A percentile compares a stretch with the other conserved stretches of the same genome.
These are phyloP conservation scores for Drosophila meridionalis DNA, from an alignment of 2,888 invertebrate genomes.

Conservation along the genomic window DNA sequence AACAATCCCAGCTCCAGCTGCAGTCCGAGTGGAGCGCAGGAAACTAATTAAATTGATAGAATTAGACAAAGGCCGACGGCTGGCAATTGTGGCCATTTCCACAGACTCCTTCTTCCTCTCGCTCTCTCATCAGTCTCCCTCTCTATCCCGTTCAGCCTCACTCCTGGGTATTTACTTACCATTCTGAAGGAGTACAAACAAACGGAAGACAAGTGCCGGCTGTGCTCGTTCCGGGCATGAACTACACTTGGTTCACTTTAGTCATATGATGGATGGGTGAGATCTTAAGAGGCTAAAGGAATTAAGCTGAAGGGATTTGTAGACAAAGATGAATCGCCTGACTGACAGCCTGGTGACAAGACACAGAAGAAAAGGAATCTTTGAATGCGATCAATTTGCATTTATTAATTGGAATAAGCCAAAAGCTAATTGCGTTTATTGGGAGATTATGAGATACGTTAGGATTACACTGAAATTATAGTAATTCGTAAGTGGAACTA, in stretches of 20 bases:
- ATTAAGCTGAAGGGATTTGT: slow-evolving; percentile 1
- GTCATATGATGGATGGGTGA: slow-evolving; percentile 19
- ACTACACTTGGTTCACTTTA: slow-evolving; percentile 18
- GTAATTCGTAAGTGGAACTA: neutral
- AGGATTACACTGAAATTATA: too few species aligned
- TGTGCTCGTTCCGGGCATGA: slow-evolving; percentile 24
- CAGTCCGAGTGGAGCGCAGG: slow-evolving; percentile 65
- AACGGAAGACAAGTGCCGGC: slow-evolving; percentile 31
- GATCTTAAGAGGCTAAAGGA: slow-evolving; percentile 14
- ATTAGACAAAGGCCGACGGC: slow-evolving; percentile 70
- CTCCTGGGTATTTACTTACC: slow-evolving; percentile 39
- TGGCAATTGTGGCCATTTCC: slow-evolving; percentile 23
- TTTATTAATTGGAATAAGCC: slow-evolving; percentile 11
- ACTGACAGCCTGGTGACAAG: slow-evolving; percentile 27
- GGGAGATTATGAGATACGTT: neutral
- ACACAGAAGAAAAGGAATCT: neutral
- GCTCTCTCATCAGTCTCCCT: neutral
- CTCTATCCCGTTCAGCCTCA: neutral
- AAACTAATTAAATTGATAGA: slow-evolving; percentile 76
- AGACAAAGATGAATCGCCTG: slow-evolving; percentile 32
- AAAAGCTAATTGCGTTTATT: slow-evolving; percentile 5
- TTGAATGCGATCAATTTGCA: slow-evolving; percentile 21
- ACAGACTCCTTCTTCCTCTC: neutral
- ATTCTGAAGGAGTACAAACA: slow-evolving; percentile 51
- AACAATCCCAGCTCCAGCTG: slow-evolving; percentile 14